A percentile compares a stretch with the other conserved stretches of the same genome.
Conservation (phyloP, 2,888 invertebrate species). For the Atherix ibis region DNA sequence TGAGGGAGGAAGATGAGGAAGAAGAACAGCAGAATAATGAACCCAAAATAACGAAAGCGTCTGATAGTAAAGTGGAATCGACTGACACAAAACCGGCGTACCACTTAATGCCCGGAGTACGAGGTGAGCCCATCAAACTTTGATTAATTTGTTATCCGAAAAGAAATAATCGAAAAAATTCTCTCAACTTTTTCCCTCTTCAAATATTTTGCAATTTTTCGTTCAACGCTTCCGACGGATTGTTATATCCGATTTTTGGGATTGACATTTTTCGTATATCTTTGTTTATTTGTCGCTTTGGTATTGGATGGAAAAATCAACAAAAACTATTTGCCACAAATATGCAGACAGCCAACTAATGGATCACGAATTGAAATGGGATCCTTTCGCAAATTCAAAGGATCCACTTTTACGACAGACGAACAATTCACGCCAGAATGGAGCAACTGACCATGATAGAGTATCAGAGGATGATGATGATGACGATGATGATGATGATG, state of each 20-base stretch:
- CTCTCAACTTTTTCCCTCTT: too few species aligned
- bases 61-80: background rate
- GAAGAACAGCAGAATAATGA: slow-evolving; percentile 8
- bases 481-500: slow-evolving; percentile 23
- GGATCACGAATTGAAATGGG: slow-evolving; percentile 41
- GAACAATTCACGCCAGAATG: slow-evolving; percentile 1
- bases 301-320: too few species aligned
- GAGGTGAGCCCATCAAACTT: slow-evolving; percentile 32
- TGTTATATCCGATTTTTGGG: background rate
- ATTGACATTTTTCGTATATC: background rate
- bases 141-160: too few species aligned
- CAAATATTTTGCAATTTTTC: background rate
- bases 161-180: too few species aligned
- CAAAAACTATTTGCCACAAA: too few species aligned
- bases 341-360: slow-evolving; percentile 34
- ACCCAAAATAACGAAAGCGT: background rate
- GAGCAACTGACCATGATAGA: slow-evolving; percentile 13
- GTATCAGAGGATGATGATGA: slow-evolving; percentile 28
- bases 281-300: too few species aligned
- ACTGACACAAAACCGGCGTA: slow-evolving; percentile 5
- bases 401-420: slow-evolving; percentile 17
- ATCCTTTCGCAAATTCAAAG: slow-evolving; percentile 37
- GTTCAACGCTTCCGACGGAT: background rate
- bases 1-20: slow-evolving; percentile 24
- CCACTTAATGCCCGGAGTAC: slow-evolving; percentile 30